These are phyloP conservation scores for Apotomis turbidana DNA, from an alignment of 2,888 invertebrate genomes.

Conservation along the genomic window DNA sequence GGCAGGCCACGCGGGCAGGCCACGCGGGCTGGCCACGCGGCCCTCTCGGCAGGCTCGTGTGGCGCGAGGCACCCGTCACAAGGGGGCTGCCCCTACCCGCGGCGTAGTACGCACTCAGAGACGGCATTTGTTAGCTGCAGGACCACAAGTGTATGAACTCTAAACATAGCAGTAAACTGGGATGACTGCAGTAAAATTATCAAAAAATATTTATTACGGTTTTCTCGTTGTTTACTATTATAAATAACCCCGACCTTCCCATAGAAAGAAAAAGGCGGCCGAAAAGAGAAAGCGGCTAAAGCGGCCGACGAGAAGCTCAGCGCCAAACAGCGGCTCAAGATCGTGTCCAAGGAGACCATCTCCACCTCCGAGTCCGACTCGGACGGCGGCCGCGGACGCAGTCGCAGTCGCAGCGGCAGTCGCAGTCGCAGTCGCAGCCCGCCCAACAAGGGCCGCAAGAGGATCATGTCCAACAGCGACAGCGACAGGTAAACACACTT, in stretches of 20 bases:
- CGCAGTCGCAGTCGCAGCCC: conserved; percentile 75
- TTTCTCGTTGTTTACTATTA: too few species aligned
- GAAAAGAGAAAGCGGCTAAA: conserved; percentile 62
- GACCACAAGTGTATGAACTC: too few species aligned
- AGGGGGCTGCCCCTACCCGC: too few species aligned
- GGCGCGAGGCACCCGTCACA: too few species aligned
- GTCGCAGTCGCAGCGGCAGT: conserved; percentile 68
- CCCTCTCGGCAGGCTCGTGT: too few species aligned
- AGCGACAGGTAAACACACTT: conserved; percentile 68
- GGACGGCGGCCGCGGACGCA: conserved; percentile 68
- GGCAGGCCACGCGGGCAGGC: too few species aligned
- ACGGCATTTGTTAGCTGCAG: too few species aligned
- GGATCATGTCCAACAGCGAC: conserved; percentile 86
- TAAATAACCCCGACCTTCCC: conserved; percentile 47
- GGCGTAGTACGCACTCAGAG: too few species aligned
- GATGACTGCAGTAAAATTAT: too few species aligned
- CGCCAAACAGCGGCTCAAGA: conserved; percentile 92
- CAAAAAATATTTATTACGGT: too few species aligned
- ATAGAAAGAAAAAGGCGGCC: conserved; percentile 73
- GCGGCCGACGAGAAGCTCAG: conserved; percentile 87
- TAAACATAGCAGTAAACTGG: too few species aligned
- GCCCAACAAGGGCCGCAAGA: conserved; percentile 77
- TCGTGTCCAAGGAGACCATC: conserved; percentile 97
- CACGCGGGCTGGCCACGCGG: too few species aligned
- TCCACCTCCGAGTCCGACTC: conserved; percentile 94